Base-by-base conservation (phyloP, 2,113 vertebrate genomes). In the Lamprologus ornatipinnis region DNA sequence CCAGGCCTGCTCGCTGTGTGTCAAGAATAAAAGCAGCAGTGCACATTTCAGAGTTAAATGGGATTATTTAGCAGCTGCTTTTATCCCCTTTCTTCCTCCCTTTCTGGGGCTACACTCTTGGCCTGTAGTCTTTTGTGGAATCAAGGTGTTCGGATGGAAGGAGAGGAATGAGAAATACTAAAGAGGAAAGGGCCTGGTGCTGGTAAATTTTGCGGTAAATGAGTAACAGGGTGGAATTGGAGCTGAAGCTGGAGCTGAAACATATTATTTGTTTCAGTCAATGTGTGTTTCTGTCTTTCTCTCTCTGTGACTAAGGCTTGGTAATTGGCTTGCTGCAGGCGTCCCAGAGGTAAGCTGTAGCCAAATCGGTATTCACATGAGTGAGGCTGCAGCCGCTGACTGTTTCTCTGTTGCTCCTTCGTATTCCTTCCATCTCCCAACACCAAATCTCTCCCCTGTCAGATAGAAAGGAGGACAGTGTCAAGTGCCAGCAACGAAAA, bases 311-410 rank as follows among this genome's bases (percentile, higher is more conserved):
- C 91, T 92, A 91, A 92, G 87, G 89, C 89, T 91, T 45, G 58
- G 92, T 95, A 95, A 96, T 96, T 95, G 94, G 91, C 94, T 94
- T 93, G 91, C 94, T 89, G 92, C 90, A 86, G 88, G 91, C 89
- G 11, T 95, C 93, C 95, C 95, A 94, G 88, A 91, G 93, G 94
- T 93, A 82, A 92, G 92, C 87, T 79, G 87, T 17, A 93, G 91
- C 90, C 94, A 90, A 92, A 94, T 95, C 92, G 91, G 90, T 93
- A 94, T 94, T 95, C 93, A 94, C 89, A 88, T 19, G 87, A 90
- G 91, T 90, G 51, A 87, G 80, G 85, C 93, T 92, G 91, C 92
- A 88, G 91, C 85, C 84, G 21, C 86, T 75, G 75, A 89, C 89
- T 90, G 86, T 92, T 86, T 87, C 88, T 87, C 91, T 82, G 65